These are phyloP conservation scores for Ceratosolen solmsi DNA, from an alignment of 1,140 invertebrate genomes.

Conservation along the genomic window DNA sequence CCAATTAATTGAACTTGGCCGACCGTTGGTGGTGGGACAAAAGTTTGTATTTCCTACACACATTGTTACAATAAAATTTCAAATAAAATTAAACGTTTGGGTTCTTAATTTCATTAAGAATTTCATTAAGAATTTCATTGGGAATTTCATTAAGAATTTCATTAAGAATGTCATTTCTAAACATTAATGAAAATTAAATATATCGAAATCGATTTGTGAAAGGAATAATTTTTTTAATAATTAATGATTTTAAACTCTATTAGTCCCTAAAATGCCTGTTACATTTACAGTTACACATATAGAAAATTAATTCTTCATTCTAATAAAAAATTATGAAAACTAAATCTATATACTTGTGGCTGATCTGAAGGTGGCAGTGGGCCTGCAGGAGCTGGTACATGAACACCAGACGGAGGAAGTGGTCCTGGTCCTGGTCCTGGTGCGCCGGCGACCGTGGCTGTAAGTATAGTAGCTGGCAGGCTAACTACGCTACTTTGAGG, in stretches of 20 bases:
- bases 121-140: too few species aligned
- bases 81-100: neutral
- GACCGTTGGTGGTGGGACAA: conserved; percentile 66
- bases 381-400: conserved; percentile 68
- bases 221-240: too few species aligned
- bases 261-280: too few species aligned
- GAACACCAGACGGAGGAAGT: conserved; percentile 67
- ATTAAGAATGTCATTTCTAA: too few species aligned
- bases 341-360: conserved; percentile 63
- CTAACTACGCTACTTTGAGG: conserved; percentile 70
- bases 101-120: too few species aligned
- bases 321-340: too few species aligned
- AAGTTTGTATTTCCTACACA: conserved; percentile 67
- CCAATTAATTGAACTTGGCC: conserved; percentile 70
- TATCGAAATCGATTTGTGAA: too few species aligned
- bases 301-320: too few species aligned
- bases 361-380: conserved; percentile 67
- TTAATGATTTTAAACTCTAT: neutral
- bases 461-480: conserved; percentile 70
- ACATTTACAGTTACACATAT: too few species aligned
- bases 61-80: neutral
- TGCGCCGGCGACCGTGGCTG: conserved; percentile 69
- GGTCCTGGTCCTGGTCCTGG: conserved; percentile 59
- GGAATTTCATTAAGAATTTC: too few species aligned
- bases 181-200: too few species aligned